A percentile compares a stretch with the other conserved stretches of the same genome.
These are phyloP conservation scores for Drosophila saltans DNA, from an alignment of 1,140 invertebrate genomes.

Conservation along the genomic window DNA sequence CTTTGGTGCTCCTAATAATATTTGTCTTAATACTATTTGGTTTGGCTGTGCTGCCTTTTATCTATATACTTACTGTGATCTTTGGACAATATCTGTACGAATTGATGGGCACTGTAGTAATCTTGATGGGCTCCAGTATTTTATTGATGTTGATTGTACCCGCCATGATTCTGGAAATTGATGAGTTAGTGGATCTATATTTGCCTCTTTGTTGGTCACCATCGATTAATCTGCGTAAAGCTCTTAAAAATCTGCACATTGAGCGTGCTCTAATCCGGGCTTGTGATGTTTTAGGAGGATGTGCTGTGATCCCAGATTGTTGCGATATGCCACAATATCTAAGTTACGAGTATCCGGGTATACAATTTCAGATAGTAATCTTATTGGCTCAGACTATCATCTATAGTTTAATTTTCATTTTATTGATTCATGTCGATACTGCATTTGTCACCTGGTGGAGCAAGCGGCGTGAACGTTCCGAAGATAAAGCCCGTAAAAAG, in stretches of 20 bases:
- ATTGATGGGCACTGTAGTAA: neutral
- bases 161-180: neutral
- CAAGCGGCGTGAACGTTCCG: neutral
- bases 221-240: neutral
- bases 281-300: neutral
- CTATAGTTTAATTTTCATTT: neutral
- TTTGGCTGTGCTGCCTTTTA: neutral
- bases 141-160: neutral
- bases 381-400: neutral
- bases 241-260: neutral
- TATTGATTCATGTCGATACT: neutral
- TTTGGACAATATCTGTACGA: neutral
- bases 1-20: neutral
- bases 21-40: neutral
- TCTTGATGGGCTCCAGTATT: neutral
- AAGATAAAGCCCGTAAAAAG: neutral
- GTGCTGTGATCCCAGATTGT: neutral
- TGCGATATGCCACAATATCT: neutral
- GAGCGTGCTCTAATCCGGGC: neutral
- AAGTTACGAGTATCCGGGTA: neutral
- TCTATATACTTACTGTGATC: neutral
- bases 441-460: neutral
- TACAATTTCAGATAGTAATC: neutral
- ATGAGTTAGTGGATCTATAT: neutral
- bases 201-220: neutral